Base-by-base conservation (phyloP, 2,797 vertebrate species). In the Bovichtus diacanthus region DNA sequence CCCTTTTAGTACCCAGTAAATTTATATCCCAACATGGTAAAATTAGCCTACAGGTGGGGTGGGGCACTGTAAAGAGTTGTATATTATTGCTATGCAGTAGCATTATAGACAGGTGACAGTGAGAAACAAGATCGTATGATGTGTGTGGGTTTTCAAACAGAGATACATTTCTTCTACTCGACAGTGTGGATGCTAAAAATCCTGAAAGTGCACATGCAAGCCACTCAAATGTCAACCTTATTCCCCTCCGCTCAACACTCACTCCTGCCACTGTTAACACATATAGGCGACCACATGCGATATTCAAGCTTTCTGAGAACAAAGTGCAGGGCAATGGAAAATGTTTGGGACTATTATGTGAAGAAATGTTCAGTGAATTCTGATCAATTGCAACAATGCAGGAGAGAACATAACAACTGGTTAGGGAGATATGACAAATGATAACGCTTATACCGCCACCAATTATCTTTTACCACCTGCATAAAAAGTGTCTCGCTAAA, bases 1-100 rank as follows among this genome's bases (percentile, higher is more conserved):
- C 85, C 88, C 85, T 89, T 91, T 88, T 81, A 92, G 90, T 75
- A 84, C 80, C 83, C 78, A 55, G 85, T 87, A 86, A 85, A 90
- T 91, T 74, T 87, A 88, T 83, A 90, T 81, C 85, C 80, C 51
- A 72, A 66, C 56, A 74, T 78, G 84, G 89, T 92, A 83, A 91
- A 88, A 90, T 90, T 89, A 86, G 90, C 87, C 84, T 83, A 69
- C 34, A 39, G 76, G 78, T 74, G 70, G 80, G 87, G 85, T 74
- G 70, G 85, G 88, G 64, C 72, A 77, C 62, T 21, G 55, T 31
- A 50, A 83, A 59, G 72, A 74, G 79, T 27, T 47, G 41, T 41
- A 53, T 43, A 69, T 50, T 58, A 74, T 41, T 50, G 67, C 81
- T 79, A 58, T 53, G 69, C 43, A 63, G 66, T 36, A 74, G 74